phyloP scores from a whole-genome alignment of 2,797 vertebrate genomes.

The Dendrocincla tyrannina region DNA sequence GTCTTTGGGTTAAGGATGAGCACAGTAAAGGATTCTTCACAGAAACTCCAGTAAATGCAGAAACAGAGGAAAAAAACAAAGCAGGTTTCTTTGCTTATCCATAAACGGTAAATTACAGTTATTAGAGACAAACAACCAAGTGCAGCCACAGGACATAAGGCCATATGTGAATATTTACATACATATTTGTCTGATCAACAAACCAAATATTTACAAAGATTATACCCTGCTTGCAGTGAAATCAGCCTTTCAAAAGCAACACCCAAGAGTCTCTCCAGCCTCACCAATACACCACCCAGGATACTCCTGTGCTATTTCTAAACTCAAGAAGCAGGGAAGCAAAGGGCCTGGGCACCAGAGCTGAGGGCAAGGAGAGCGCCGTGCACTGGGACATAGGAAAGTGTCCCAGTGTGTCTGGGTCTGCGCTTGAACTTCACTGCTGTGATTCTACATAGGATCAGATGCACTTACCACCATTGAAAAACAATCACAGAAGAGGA shows the following conservation, averaged over 20 bases:
- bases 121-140: neutral
- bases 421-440: neutral
- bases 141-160: neutral
- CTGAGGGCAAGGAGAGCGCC: neutral
- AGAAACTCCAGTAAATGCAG: neutral
- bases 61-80: neutral
- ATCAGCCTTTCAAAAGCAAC: neutral
- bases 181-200: neutral
- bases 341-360: neutral
- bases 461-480: neutral
- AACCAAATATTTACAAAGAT: neutral
- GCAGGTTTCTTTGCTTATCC: neutral
- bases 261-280: neutral
- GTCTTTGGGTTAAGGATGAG: neutral
- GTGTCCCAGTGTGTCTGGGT: neutral
- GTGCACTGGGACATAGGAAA: rapidly evolving
- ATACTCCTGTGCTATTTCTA: neutral
- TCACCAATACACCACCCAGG: neutral
- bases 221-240: neutral
- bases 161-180: neutral
- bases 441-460: rapidly evolving
- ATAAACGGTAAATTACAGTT: neutral
- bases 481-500: neutral
- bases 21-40: neutral
- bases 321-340: neutral